Base-by-base conservation (phyloP, 2,888 invertebrate species). In the Luffia ferchaultella region DNA sequence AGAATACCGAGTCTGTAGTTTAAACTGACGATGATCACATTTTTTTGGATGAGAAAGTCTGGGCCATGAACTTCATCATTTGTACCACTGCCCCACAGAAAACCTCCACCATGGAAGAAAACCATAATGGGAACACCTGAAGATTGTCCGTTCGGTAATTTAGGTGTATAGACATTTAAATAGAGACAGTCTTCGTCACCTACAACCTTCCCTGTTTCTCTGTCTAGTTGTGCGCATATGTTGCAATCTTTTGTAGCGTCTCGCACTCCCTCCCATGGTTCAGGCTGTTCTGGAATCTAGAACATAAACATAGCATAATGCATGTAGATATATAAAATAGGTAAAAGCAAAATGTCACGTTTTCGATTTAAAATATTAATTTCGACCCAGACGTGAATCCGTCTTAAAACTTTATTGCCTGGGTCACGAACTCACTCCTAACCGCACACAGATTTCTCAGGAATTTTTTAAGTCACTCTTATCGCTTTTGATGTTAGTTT, bases 141-240 rank as follows among this genome's bases (percentile, higher is more conserved):
- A 5, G 53, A 45, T 12, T 54, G 57, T 18, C 56, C 52, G 7
- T 60, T 47, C 0, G 73, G 70, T 54, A 86, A 60, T 53, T 65
- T 75, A 1, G 89, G 88, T 16, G 88, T 86, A 61, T 88, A 91
- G 0, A 92, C 88, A 64, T 92, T 92, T 18, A 92, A 65, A 58
- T 87, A 89, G 3, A 92, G 74, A 55, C 91, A 92, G 62, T 89
- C 88, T 61, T 88, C 88, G 56, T 78, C 75, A 17, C 88, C 88
- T 45, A 84, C 70, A 17, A 86, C 58, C 9, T 54, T 71, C n/a
- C 79, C 74, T 60, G 87, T 69, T 60, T 84, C 70, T 64, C 73
- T 78, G 58, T 86, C 86, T 53, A 80, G 77, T 64, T 92, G 92
- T 0, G 89, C 86, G 64, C 91, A 92, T 18, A 70, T 69, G 45